A percentile compares a stretch with the other conserved stretches of the same genome.
phyloP scores from a whole-genome alignment of 1,140 invertebrate species.

The Triops longicaudatus region DNA sequence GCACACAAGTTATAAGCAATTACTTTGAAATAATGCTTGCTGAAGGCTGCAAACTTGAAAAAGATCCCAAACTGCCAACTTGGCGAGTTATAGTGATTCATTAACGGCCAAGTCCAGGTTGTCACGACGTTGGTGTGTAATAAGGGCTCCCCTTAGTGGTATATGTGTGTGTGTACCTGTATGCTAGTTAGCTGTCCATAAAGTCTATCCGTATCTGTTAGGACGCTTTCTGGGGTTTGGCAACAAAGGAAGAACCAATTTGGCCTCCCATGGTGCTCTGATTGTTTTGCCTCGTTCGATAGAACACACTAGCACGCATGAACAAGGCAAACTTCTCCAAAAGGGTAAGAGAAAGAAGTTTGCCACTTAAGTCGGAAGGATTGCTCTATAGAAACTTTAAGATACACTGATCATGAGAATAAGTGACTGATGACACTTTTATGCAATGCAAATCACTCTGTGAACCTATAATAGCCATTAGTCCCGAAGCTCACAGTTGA shows the following conservation, averaged over 20 bases:
- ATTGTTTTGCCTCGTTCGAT: constrained; percentile 15
- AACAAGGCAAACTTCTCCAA: not conserved
- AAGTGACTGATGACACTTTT: constrained; percentile 1
- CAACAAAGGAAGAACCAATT: constrained; percentile 11
- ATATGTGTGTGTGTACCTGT: not conserved
- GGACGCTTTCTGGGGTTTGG: not conserved
- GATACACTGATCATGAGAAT: not conserved
- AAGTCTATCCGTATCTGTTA: not conserved
- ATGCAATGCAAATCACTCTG: constrained; percentile 2
- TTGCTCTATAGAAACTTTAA: not conserved
- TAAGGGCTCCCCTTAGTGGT: not conserved
- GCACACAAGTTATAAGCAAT: not conserved
- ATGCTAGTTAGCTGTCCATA: not conserved
- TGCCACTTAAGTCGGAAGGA: not conserved
- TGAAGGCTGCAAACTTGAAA: not conserved
- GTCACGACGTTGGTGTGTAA: constrained; percentile 5
- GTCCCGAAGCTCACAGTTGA: not conserved
- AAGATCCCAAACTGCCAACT: not conserved
- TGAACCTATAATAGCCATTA: not conserved
- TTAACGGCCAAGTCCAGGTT: not conserved
- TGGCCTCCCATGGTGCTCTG: constrained; percentile 5
- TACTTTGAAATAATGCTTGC: not conserved
- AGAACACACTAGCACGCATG: not conserved
- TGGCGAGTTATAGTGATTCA: not conserved
- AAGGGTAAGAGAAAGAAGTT: not conserved